Evolutionary conservation across 2,888 invertebrate species (phyloP).

Genomic region (Pristionchus maxplancki): DNA sequence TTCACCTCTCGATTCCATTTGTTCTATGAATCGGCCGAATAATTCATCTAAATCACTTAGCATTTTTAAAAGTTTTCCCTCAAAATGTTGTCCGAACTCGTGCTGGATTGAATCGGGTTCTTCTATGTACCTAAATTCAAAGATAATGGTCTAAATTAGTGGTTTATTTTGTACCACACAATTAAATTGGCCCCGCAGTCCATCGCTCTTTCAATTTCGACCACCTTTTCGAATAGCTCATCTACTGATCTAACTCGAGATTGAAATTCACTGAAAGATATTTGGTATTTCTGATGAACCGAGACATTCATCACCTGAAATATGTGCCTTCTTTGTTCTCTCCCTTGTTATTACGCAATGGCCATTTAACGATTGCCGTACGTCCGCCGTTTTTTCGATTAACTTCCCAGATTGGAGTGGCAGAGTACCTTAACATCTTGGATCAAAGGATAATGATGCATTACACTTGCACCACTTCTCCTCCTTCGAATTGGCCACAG

Average conservation of each 20-base stretch:
- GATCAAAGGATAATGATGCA: neutral
- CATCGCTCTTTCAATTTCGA: neutral
- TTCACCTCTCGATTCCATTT: neutral
- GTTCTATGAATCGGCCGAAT: neutral
- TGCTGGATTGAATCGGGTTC: neutral
- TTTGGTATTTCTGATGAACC: neutral
- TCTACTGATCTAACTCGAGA: neutral
- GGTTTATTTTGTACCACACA: neutral
- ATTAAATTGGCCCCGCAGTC: neutral
- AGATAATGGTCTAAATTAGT: neutral
- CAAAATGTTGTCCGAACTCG: neutral
- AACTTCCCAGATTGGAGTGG: neutral
- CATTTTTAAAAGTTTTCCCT: neutral
- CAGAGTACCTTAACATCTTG: neutral
- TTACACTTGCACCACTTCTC: neutral
- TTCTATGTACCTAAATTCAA: neutral
- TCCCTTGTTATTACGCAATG: neutral
- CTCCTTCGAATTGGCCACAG: neutral
- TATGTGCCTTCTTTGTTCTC: conserved; percentile 3
- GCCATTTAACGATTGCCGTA: neutral
- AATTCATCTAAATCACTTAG: neutral
- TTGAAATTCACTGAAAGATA: neutral
- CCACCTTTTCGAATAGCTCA: neutral
- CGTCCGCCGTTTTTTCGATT: neutral
- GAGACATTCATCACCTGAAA: neutral